Evolutionary conservation across 2,888 invertebrate species (phyloP), one percentile per base, ranked within the genome.

Genomic region (Pheosia gnoma): DNA sequence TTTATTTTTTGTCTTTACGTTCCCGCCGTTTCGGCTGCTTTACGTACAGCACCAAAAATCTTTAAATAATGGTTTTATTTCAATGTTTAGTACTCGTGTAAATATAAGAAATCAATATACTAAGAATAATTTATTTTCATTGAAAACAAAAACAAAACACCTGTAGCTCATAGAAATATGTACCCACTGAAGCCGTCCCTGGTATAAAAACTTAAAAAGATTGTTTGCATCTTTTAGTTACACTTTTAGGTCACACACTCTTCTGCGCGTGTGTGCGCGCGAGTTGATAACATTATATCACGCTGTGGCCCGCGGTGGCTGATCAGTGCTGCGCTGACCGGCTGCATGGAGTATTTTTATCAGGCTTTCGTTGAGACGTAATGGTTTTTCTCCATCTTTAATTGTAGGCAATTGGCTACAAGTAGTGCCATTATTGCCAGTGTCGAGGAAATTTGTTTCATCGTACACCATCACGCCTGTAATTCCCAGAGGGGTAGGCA

Each of bases 211-310:
- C 82, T 87, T 89, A 81, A 87, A 91, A 91, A 91, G 88, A 89
- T 87, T 93, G 91, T 91, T 93, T 90, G 91, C 90, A 93, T 92
- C 91, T 91, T 92, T 90, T 85, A 85, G 89, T 85, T 84, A 86
- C 83, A 84, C 83, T 87, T 92, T 91, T 89, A 86, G 93, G 92
- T 91, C 93, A 89, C 84, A 80, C 73, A 72, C 80, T 77, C 75
- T 78, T 65, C 61, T 55, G 10, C 74, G 80, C 78, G 76, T 76
- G 55, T 37, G 55, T 55, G 39, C 36, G 53, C 36, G 53, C 5
- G 38, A 36, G 55, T 37, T 55, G 79, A 71, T 69, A 72, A 72
- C 79, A 68, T 65, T 66, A 58, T 62, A 63, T 37, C 53, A 54
- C 53, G n/a, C n/a, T 39, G 37, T 39, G 39, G 39, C 39, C 39